Evolutionary conservation across 2,888 invertebrate genomes (phyloP).

Genomic region (Cyaniris semiargus): DNA sequence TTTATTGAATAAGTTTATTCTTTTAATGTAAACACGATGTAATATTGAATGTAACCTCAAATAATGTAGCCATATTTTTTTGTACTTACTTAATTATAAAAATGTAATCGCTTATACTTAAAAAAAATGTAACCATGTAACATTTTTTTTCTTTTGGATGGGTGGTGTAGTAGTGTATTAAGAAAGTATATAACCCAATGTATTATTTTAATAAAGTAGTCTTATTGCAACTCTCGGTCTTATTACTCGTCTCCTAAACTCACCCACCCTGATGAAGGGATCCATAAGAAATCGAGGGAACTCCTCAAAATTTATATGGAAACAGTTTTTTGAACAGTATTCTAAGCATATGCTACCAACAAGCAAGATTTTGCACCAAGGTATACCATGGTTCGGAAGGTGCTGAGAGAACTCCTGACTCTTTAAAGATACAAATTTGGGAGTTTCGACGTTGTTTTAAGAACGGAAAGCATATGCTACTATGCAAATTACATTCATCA

Average conservation of each 20-base stretch:
- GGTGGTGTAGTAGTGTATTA: slow-evolving; percentile 9
- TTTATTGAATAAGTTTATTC: background rate
- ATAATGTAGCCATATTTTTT: background rate
- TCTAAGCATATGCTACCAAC: too few species aligned
- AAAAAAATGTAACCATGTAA: background rate
- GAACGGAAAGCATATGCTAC: too few species aligned
- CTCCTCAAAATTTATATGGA: too few species aligned
- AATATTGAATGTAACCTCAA: background rate
- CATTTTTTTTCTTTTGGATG: background rate
- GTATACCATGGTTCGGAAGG: too few species aligned
- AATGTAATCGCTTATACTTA: background rate
- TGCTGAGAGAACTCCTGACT: too few species aligned
- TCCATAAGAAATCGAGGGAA: too few species aligned
- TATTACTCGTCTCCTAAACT: slow-evolving; percentile 1
- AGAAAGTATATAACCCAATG: slow-evolving; percentile 3
- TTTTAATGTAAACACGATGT: background rate
- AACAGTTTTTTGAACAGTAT: too few species aligned
- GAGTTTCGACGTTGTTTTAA: too few species aligned
- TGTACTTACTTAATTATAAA: background rate
- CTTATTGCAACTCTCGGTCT: background rate
- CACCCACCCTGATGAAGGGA: too few species aligned
- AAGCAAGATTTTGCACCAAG: too few species aligned
- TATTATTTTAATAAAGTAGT: background rate
- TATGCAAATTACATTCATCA: too few species aligned
- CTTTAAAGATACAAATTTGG: too few species aligned